Evolutionary conservation across 2,797 vertebrate species (phyloP).

Genomic region (Sebastes vulpes): DNA sequence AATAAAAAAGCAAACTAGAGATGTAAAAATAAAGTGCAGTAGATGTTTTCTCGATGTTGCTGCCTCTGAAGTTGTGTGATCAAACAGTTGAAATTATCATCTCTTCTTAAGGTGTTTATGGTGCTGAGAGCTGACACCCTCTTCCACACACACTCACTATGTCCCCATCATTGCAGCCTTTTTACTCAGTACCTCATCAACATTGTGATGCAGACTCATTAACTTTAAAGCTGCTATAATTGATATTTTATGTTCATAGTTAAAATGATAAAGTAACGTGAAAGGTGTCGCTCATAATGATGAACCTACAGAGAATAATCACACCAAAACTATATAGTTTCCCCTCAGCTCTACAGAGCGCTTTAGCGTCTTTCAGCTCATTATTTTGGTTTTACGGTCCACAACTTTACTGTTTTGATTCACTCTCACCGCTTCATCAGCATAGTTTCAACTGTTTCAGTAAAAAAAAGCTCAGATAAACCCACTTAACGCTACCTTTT

Average conservation of each 20-base stretch:
- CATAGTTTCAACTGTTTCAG: neutral
- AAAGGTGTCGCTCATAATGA: neutral
- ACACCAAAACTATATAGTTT: neutral
- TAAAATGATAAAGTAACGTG: neutral
- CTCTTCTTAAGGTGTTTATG: neutral
- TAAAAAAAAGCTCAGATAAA: neutral
- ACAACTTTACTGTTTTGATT: neutral
- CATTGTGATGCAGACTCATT: neutral
- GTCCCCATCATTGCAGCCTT: neutral
- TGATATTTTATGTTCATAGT: neutral
- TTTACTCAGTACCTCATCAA: neutral
- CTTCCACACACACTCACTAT: neutral
- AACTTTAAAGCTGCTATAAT: neutral
- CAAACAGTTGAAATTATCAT: conserved; percentile 11
- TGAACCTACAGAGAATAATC: neutral
- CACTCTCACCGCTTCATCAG: neutral
- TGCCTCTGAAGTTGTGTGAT: neutral
- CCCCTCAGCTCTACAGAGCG: neutral
- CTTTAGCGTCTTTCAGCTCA: neutral
- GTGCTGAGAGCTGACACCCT: neutral
- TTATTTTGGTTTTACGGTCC: neutral
- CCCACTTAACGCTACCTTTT: neutral
- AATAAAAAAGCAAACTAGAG: neutral
- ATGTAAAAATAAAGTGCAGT: neutral
- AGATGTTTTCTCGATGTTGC: neutral